Evolutionary conservation across 2,113 vertebrate genomes (phyloP).

Genomic region (Lepus europaeus): DNA sequence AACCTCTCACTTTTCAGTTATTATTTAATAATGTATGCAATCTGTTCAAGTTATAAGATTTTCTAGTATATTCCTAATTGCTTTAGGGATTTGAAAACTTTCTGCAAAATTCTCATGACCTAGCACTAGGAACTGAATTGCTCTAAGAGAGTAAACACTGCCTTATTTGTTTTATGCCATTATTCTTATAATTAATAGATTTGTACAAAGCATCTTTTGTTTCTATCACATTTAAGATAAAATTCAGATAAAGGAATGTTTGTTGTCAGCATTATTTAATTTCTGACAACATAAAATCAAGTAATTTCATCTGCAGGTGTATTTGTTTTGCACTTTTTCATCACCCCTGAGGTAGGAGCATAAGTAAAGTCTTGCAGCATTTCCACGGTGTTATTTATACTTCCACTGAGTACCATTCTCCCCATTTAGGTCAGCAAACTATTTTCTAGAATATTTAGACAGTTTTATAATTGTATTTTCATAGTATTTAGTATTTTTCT

Average conservation of each 20-base stretch:
- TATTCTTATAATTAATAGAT: conserved; percentile 42
- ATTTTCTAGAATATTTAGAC: conserved; percentile 17
- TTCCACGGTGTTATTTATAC: conserved; percentile 18
- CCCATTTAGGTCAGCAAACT: neutral
- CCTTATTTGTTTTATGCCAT: neutral
- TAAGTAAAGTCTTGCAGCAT: conserved; percentile 28
- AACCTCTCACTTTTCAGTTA: conserved; percentile 17
- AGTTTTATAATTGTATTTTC: conserved; percentile 22
- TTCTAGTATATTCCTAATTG: conserved; percentile 18
- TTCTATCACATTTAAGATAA: conserved; percentile 44
- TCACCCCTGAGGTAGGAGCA: neutral
- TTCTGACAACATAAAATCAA: conserved; percentile 35
- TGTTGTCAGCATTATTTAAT: conserved; percentile 44
- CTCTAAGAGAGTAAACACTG: neutral
- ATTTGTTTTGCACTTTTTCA: conserved; percentile 66
- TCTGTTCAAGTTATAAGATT: neutral
- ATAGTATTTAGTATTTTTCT: neutral
- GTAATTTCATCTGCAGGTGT: conserved; percentile 51
- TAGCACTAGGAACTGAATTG: neutral
- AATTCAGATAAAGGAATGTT: conserved; percentile 49
- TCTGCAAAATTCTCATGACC: conserved; percentile 21
- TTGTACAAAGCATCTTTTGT: conserved; percentile 48
- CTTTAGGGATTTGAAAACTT: conserved; percentile 45
- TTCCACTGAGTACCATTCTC: neutral
- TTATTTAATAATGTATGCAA: neutral